Evolutionary conservation across 2,888 invertebrate species (phyloP).

Genomic region (Eremobia ochroleuca): DNA sequence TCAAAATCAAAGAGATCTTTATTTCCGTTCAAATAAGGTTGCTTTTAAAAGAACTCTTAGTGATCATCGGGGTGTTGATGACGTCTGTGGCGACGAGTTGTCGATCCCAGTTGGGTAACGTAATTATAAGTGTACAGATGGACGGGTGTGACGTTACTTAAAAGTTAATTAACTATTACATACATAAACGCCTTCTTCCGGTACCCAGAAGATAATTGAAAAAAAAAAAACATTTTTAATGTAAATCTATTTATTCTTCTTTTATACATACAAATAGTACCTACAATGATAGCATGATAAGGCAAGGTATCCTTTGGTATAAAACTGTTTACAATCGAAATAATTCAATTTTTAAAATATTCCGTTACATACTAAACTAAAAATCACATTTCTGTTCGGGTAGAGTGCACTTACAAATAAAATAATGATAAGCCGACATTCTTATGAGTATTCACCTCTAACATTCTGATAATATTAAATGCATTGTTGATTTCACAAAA

Average conservation of each 20-base stretch:
- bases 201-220: not conserved
- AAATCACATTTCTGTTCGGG: conserved; percentile 31
- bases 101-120: not conserved
- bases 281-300: conserved; percentile 25
- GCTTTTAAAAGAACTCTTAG: not conserved
- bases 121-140: not conserved
- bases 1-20: not conserved
- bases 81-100: not conserved
- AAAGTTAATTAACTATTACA: too few species aligned
- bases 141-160: too few species aligned
- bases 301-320: conserved; percentile 41
- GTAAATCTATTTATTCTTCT: conserved; percentile 29
- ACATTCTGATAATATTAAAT: conserved; percentile 40
- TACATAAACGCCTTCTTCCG: too few species aligned
- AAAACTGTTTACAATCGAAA: conserved; percentile 26
- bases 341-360: conserved; percentile 2
- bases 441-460: conserved; percentile 41
- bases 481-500: conserved; percentile 14
- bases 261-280: conserved; percentile 9
- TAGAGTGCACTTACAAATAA: conserved; percentile 3
- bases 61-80: not conserved
- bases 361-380: conserved; percentile 19
- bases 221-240: not conserved
- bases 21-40: not conserved
- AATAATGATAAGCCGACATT: conserved; percentile 10